phyloP scores from a whole-genome alignment of 2,113 vertebrate genomes.

The Sander lucioperca region DNA sequence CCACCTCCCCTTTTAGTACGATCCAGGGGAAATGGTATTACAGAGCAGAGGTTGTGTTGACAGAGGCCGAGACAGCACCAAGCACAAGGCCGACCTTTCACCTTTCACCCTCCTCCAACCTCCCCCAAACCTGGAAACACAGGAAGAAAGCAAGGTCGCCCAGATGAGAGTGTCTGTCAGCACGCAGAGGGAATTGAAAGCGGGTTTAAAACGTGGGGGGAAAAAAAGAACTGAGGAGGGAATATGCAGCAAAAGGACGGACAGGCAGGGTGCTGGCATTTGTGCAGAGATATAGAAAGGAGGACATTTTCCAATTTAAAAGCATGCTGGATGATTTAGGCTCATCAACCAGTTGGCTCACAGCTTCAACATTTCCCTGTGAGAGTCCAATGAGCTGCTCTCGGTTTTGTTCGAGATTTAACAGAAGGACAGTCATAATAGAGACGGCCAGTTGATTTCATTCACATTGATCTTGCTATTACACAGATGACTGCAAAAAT shows the following conservation, averaged over 20 bases:
- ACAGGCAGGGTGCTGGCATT: conserved; percentile 47
- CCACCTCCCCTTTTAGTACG: conserved; percentile 27
- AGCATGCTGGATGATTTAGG: conserved; percentile 63
- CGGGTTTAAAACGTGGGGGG: conserved; percentile 49
- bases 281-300: conserved; percentile 23
- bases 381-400: conserved; percentile 32
- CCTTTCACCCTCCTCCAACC: conserved; percentile 58
- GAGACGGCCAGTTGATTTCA: conserved; percentile 69
- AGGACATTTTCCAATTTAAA: conserved; percentile 51
- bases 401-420: conserved; percentile 55
- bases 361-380: conserved; percentile 33
- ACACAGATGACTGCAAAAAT: conserved; percentile 67
- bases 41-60: conserved; percentile 81
- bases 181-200: conserved; percentile 71
- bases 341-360: conserved; percentile 46
- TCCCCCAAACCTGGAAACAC: conserved; percentile 67
- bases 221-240: neutral
- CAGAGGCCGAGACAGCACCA: conserved; percentile 72
- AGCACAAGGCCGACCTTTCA: conserved; percentile 74
- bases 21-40: conserved; percentile 68
- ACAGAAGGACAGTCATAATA: conserved; percentile 58
- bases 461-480: conserved; percentile 67
- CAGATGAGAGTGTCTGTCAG: conserved; percentile 80
- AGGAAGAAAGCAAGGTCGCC: conserved; percentile 78
- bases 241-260: conserved; percentile 16